Conservation (phyloP, 2,797 vertebrate species). For the Gadopsis marmoratus region DNA sequence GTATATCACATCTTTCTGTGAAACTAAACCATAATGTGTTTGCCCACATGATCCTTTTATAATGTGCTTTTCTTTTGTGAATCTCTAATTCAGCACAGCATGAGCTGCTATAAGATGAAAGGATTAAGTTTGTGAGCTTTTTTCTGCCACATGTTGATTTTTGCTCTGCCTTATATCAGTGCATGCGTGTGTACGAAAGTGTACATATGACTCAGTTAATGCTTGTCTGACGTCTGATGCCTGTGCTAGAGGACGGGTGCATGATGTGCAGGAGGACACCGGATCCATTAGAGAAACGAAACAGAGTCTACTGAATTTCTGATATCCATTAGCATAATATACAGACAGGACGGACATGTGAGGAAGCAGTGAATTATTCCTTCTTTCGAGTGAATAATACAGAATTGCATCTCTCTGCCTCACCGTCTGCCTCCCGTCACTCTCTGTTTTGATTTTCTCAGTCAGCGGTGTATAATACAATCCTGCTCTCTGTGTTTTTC, state of each 20-base stretch:
- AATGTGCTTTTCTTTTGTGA: constrained; percentile 24
- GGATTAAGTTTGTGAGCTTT: not conserved
- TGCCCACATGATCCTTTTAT: constrained; percentile 23
- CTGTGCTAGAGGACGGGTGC: constrained; percentile 13
- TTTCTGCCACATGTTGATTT: not conserved
- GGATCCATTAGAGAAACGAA: constrained; percentile 46
- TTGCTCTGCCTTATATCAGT: not conserved
- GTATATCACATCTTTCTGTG: constrained; percentile 14
- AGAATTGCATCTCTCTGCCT: constrained; percentile 28
- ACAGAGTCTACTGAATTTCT: constrained; percentile 43
- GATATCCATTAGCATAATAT: constrained; percentile 56
- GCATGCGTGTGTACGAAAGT: constrained; percentile 8
- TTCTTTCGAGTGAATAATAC: constrained; percentile 46
- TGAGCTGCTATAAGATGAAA: not conserved
- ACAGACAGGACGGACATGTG: constrained; percentile 40
- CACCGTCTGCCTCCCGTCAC: constrained; percentile 17
- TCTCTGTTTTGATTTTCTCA: constrained; percentile 42
- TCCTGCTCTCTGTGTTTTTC: constrained; percentile 68
- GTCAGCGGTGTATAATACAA: constrained; percentile 46
- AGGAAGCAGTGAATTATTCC: constrained; percentile 40
- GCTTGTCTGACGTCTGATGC: constrained; percentile 15
- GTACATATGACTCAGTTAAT: constrained; percentile 1
- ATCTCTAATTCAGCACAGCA: not conserved
- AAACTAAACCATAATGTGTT: constrained; percentile 17
- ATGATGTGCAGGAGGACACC: constrained; percentile 16